A percentile compares a stretch with the other conserved stretches of the same genome.
These are phyloP conservation scores for Spilarctia lutea DNA, from an alignment of 2,888 invertebrate genomes.

Conservation along the genomic window DNA sequence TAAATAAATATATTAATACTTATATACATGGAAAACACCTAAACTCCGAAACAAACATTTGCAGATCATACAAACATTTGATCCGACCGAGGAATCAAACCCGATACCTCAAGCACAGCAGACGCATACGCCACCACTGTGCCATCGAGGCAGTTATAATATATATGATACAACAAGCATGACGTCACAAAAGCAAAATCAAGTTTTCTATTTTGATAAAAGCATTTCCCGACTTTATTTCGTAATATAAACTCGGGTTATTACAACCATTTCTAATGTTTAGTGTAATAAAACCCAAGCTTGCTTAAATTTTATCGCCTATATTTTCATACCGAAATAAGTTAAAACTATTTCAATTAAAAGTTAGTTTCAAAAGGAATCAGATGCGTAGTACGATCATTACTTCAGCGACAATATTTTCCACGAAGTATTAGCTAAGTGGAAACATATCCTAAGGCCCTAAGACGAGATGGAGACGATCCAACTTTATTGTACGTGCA, in stretches of 20 bases:
- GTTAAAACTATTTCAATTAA: background rate
- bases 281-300: background rate
- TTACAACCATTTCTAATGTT: background rate
- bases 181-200: background rate
- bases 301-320: background rate
- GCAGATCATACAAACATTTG: too few species aligned
- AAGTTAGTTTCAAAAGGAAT: background rate
- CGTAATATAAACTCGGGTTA: background rate
- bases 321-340: background rate
- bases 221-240: background rate
- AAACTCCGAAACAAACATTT: too few species aligned
- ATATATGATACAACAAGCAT: too few species aligned
- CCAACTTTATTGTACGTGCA: slow-evolving; percentile 36
- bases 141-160: too few species aligned
- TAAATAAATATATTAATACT: too few species aligned
- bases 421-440: slow-evolving; percentile 1
- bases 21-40: too few species aligned
- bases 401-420: background rate
- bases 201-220: background rate
- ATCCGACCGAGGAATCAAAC: too few species aligned
- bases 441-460: slow-evolving; percentile 8
- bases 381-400: background rate
- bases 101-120: too few species aligned
- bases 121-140: too few species aligned
- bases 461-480: slow-evolving; percentile 32